Conservation (phyloP, 2,113 vertebrate species). For the Phylloscopus whistleri region DNA sequence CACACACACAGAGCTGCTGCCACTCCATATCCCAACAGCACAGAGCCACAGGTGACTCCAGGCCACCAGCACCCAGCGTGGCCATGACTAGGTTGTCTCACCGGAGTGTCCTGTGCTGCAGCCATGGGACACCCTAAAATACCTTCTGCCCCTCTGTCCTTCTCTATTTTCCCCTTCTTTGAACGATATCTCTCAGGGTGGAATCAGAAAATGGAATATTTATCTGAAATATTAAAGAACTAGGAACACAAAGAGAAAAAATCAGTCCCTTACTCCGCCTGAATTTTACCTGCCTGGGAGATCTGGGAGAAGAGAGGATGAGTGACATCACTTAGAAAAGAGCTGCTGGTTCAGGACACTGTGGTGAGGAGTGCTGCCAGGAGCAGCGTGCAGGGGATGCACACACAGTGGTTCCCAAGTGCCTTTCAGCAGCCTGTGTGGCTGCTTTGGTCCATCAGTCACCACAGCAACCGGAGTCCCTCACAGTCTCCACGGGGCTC, state of each 20-base stretch:
- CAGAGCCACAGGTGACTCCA: neutral
- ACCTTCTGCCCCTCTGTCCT: neutral
- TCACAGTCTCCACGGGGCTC: neutral
- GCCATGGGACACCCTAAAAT: neutral
- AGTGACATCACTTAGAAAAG: neutral
- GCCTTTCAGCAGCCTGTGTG: neutral
- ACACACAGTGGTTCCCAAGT: neutral
- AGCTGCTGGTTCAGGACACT: fast-evolving
- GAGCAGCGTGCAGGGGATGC: neutral
- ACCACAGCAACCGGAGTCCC: neutral
- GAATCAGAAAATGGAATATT: neutral
- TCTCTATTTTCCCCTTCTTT: neutral
- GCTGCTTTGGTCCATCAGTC: neutral
- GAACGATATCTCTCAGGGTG: neutral
- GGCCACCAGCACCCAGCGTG: neutral
- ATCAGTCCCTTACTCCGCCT: fast-evolving
- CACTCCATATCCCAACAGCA: neutral
- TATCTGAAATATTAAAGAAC: neutral
- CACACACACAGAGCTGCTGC: neutral
- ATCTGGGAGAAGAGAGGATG: neutral
- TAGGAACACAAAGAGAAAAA: neutral
- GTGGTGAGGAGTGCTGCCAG: neutral
- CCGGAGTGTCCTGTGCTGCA: neutral
- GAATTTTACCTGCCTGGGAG: neutral
- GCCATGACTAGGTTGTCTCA: fast-evolving